Conservation (phyloP, 2,888 invertebrate species). For the Ceraclea dissimilis region DNA sequence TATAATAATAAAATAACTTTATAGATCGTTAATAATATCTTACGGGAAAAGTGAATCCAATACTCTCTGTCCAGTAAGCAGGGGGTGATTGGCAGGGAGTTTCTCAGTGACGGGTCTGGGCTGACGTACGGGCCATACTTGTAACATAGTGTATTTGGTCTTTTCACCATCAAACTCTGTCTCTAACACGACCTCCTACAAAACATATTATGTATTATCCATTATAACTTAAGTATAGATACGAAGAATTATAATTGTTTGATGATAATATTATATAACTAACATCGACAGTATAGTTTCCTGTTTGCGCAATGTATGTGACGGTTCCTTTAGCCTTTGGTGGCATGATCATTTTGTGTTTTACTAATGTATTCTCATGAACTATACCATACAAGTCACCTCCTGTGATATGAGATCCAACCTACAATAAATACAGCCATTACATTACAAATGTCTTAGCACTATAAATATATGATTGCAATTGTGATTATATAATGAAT, state of each 20-base stretch:
- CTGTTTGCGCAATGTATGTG: slow-evolving; percentile 87
- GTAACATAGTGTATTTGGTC: slow-evolving; percentile 90
- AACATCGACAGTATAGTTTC: slow-evolving; percentile 89
- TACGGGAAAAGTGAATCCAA: slow-evolving; percentile 97
- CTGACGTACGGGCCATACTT: slow-evolving; percentile 99
- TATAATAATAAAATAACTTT: too few species aligned
- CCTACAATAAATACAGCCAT: slow-evolving; percentile 39
- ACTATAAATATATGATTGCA: background rate
- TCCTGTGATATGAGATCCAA: slow-evolving; percentile 97
- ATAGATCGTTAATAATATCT: slow-evolving; percentile 35
- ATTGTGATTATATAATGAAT: background rate
- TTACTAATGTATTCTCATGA: slow-evolving; percentile 94
- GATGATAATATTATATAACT: too few species aligned
- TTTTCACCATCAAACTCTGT: slow-evolving; percentile 97
- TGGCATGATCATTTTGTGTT: slow-evolving; percentile 92
- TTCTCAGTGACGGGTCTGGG: slow-evolving; percentile 96
- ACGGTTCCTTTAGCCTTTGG: slow-evolving; percentile 95
- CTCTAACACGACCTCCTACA: slow-evolving; percentile 89
- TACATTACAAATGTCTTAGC: background rate
- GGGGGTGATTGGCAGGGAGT: slow-evolving; percentile 95
- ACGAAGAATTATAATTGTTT: background rate
- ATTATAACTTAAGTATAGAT: background rate
- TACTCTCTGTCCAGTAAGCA: slow-evolving; percentile 96
- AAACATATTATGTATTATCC: background rate
- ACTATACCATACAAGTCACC: slow-evolving; percentile 96